Percentiles rank a stretch among this genome's conserved stretches.
phyloP scores from a whole-genome alignment of 2,888 invertebrate species.

The Stenotaenia linearis region DNA sequence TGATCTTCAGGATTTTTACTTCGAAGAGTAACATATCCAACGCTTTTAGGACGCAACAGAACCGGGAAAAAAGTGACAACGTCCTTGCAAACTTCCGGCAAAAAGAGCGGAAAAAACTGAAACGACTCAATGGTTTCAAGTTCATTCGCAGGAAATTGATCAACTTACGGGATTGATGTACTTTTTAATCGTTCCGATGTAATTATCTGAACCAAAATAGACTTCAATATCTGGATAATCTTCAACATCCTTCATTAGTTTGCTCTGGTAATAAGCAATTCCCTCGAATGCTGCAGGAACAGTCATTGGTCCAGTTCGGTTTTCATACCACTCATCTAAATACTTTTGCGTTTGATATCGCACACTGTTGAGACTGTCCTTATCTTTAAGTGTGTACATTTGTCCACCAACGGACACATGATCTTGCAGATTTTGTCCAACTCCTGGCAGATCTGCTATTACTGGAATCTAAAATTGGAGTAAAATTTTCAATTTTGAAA shows the following conservation, averaged over 20 bases:
- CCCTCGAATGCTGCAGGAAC: neutral
- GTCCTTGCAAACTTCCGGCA: neutral
- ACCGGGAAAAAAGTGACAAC: neutral
- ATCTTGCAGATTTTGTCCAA: neutral
- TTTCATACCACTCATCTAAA: neutral
- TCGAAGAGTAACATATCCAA: constrained; percentile 48
- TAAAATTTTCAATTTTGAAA: neutral
- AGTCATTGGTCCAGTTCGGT: neutral
- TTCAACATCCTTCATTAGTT: neutral
- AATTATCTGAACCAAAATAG: neutral
- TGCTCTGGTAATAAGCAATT: neutral
- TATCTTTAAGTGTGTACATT: neutral
- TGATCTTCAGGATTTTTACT: constrained; percentile 48
- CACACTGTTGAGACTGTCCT: neutral
- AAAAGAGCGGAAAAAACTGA: neutral
- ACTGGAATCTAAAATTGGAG: neutral
- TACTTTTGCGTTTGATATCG: neutral
- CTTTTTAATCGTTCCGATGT: neutral
- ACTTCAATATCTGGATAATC: neutral
- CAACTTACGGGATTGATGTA: neutral
- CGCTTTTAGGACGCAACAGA: neutral
- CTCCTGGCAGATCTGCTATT: neutral
- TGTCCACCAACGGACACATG: neutral
- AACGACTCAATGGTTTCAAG: too few species aligned
- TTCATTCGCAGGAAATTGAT: neutral